These are phyloP conservation scores for Phyllostomus hastatus DNA, from an alignment of 2,113 vertebrate species.

Conservation along the genomic window DNA sequence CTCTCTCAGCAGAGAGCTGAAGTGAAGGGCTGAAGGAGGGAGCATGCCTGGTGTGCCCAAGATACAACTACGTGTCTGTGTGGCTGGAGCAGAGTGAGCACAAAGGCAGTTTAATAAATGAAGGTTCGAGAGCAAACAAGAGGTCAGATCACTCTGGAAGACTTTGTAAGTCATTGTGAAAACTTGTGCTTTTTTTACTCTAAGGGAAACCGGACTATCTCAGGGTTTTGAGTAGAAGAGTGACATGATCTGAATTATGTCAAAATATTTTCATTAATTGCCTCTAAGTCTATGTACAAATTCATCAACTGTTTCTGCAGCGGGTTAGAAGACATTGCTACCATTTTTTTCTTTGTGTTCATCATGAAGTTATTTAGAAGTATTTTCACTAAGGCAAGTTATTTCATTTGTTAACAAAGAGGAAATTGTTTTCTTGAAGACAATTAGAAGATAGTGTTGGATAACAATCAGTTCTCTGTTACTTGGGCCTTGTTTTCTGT, in stretches of 20 bases:
- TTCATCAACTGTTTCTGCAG: neutral
- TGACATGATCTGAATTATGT: neutral
- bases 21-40: neutral
- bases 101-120: neutral
- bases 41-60: neutral
- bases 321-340: neutral
- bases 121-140: neutral
- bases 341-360: neutral
- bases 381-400: neutral
- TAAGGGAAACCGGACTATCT: neutral
- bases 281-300: neutral
- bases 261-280: neutral
- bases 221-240: neutral
- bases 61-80: neutral
- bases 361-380: neutral
- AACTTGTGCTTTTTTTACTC: neutral
- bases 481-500: neutral
- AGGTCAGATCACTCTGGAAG: neutral
- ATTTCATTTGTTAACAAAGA: conserved; percentile 21
- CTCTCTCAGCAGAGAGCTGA: neutral
- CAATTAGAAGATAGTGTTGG: neutral
- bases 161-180: neutral
- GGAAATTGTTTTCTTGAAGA: neutral
- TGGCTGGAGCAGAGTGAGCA: neutral
- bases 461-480: neutral